Conservation (phyloP, 2,797 vertebrate genomes). For the Todus mexicanus region DNA sequence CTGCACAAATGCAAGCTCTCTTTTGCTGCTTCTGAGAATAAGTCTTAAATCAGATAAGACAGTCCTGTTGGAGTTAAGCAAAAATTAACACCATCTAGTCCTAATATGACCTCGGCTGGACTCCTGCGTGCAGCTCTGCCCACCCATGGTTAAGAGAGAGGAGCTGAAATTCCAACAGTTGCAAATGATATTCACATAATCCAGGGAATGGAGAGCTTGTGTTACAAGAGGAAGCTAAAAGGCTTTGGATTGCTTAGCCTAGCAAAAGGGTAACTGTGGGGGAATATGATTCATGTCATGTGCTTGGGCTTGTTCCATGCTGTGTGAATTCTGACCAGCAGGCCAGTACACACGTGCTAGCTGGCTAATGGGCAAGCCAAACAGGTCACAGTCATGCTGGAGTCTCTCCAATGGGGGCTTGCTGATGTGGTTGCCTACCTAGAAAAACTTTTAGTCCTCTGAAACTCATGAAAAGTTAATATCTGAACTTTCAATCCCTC, state of each 20-base stretch:
- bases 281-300: constrained; percentile 19
- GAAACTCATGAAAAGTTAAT: neutral
- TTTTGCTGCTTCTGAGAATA: neutral
- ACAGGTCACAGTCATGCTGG: neutral
- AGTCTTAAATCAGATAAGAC: neutral
- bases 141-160: neutral
- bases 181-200: constrained; percentile 16
- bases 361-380: neutral
- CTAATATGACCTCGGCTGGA: constrained; percentile 7
- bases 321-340: neutral
- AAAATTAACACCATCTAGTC: neutral
- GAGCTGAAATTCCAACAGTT: neutral
- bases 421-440: neutral
- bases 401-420: neutral
- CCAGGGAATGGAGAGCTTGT: neutral
- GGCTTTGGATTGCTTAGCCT: constrained; percentile 22
- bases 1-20: neutral
- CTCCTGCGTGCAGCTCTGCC: neutral
- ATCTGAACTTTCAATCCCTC: neutral
- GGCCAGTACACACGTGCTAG: neutral
- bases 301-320: constrained; percentile 17
- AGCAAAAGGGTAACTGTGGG: constrained; percentile 4
- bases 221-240: constrained; percentile 46
- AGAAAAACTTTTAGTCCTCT: neutral
- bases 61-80: neutral